Evolutionary conservation across 1,140 invertebrate species (phyloP).

Genomic region (Mamestra configurata): DNA sequence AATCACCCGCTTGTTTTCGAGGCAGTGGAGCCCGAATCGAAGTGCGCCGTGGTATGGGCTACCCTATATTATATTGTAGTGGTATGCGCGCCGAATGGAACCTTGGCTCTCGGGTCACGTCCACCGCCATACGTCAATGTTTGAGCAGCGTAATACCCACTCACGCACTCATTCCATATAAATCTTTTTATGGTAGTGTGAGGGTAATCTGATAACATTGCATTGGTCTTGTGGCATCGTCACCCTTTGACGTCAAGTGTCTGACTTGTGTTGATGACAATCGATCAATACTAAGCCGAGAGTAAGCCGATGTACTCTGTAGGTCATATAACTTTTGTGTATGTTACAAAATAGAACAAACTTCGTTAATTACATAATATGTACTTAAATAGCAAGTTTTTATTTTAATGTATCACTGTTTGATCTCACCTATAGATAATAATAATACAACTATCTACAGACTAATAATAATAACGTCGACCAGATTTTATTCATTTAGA

Average conservation of each 20-base stretch:
- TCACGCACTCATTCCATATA: conserved; percentile 48
- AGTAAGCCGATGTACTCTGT: background rate
- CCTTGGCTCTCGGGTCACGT: conserved; percentile 17
- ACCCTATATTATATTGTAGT: too few species aligned
- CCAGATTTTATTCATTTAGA: background rate
- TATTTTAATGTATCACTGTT: too few species aligned
- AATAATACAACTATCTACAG: too few species aligned
- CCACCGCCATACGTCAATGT: conserved; percentile 39
- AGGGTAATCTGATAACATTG: conserved; percentile 44
- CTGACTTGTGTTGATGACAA: background rate
- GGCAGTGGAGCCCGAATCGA: background rate
- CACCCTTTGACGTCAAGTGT: conserved; percentile 34
- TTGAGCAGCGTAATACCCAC: conserved; percentile 27
- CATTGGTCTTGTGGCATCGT: conserved; percentile 6
- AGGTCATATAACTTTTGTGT: background rate
- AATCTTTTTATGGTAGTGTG: conserved; percentile 37
- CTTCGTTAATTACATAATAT: too few species aligned
- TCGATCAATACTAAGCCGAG: background rate
- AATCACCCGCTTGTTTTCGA: conserved; percentile 42
- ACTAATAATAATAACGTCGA: background rate
- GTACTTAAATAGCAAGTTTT: too few species aligned
- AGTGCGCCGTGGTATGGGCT: background rate
- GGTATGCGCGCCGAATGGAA: background rate
- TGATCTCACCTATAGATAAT: too few species aligned
- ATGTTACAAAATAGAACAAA: too few species aligned